Evolutionary conservation across 2,888 invertebrate genomes (phyloP).

Genomic region (Drosophila picticornis): DNA sequence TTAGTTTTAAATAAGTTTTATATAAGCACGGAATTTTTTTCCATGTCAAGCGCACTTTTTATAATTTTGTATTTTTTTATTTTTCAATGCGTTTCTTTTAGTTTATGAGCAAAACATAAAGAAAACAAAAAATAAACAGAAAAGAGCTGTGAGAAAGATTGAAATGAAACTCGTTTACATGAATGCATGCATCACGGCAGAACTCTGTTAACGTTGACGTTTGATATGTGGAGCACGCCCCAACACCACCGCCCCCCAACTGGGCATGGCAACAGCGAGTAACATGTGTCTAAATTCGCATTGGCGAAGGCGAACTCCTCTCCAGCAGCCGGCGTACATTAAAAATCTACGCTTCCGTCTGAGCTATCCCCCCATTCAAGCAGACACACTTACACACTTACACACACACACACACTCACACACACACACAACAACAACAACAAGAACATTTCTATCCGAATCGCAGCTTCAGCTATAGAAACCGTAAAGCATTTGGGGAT

Average conservation of each 20-base stretch:
- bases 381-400: background rate
- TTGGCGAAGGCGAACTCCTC: background rate
- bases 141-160: constrained; percentile 12
- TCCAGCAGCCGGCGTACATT: constrained; percentile 58
- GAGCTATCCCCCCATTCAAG: background rate
- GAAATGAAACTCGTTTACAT: constrained; percentile 46
- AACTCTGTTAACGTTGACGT: constrained; percentile 49
- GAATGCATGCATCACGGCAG: constrained; percentile 40
- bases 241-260: background rate
- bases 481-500: constrained; percentile 42
- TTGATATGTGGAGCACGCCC: constrained; percentile 64
- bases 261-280: constrained; percentile 31
- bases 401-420: background rate
- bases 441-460: constrained; percentile 4
- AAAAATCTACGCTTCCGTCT: constrained; percentile 77
- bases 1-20: too few relatives aligned
- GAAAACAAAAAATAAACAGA: background rate
- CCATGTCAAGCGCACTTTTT: background rate
- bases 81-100: constrained; percentile 41
- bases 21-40: background rate
- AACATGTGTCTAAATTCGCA: constrained; percentile 78
- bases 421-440: background rate
- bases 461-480: constrained; percentile 34
- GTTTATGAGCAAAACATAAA: constrained; percentile 36
- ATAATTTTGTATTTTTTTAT: background rate